Evolutionary conservation across 2,113 vertebrate genomes (phyloP).

Genomic region (Crypturellus undulatus): DNA sequence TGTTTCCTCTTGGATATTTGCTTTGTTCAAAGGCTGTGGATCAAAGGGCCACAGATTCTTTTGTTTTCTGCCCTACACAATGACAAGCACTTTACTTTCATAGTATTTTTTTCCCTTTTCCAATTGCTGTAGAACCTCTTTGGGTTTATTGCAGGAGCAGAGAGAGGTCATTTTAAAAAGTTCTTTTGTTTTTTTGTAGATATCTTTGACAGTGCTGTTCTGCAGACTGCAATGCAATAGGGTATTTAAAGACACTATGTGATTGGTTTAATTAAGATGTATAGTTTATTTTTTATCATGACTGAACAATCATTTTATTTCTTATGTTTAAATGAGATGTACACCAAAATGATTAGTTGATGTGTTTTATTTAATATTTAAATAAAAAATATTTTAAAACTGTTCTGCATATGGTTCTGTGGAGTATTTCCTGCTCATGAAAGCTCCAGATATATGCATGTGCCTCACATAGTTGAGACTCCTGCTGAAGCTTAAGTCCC

Average conservation of each 20-base stretch:
- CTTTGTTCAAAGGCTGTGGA: slow-evolving; percentile 56
- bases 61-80: slow-evolving; percentile 70
- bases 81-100: slow-evolving; percentile 82
- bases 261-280: slow-evolving; percentile 72
- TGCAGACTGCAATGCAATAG: slow-evolving; percentile 63
- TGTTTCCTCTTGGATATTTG: not conserved
- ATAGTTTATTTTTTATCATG: slow-evolving; percentile 80
- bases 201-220: slow-evolving; percentile 49
- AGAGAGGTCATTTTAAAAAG: slow-evolving; percentile 54
- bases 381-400: slow-evolving; percentile 80
- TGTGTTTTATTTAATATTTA: slow-evolving; percentile 88
- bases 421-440: not conserved
- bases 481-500: not conserved
- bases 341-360: slow-evolving; percentile 79
- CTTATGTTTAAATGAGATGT: slow-evolving; percentile 79
- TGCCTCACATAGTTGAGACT: not conserved
- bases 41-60: slow-evolving; percentile 71
- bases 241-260: slow-evolving; percentile 75
- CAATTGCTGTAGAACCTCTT: slow-evolving; percentile 70
- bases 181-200: slow-evolving; percentile 25
- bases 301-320: slow-evolving; percentile 78
- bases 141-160: slow-evolving; percentile 59
- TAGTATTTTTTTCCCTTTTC: slow-evolving; percentile 44
- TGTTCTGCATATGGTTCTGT: not conserved
- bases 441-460: not conserved